A percentile compares a stretch with the other conserved stretches of the same genome.
Evolutionary conservation across 2,113 vertebrate species (phyloP).

Genomic region (Hiodon tergisus): DNA sequence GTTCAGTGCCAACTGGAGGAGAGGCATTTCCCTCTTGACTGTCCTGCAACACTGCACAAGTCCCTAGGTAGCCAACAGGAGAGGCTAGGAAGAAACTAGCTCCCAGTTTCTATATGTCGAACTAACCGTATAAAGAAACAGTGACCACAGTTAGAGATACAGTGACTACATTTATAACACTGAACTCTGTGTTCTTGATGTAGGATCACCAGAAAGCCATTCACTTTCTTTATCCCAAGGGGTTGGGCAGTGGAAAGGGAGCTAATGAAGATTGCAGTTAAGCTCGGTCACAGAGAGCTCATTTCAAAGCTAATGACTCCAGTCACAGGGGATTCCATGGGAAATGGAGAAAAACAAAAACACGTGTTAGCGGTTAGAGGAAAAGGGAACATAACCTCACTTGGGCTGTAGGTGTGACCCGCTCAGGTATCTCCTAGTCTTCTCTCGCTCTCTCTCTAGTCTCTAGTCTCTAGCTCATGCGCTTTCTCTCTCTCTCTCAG

Average conservation of each 20-base stretch:
- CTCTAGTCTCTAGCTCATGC: background rate
- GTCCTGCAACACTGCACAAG: no score
- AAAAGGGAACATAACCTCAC: background rate
- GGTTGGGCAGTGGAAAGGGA: background rate
- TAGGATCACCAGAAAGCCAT: background rate
- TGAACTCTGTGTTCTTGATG: background rate
- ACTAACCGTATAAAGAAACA: background rate
- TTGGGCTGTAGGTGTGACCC: background rate
- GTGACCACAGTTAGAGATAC: background rate
- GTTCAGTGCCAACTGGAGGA: no score
- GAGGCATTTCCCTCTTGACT: no score
- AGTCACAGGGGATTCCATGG: background rate
- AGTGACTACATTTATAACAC: background rate
- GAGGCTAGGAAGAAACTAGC: no score
- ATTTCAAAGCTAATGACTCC: background rate
- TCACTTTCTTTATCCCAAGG: background rate
- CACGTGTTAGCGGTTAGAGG: background rate
- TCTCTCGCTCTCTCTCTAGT: background rate
- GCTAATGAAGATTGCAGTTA: constrained; percentile 14
- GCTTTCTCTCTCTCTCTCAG: background rate
- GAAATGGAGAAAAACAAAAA: background rate
- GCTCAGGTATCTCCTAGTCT: background rate
- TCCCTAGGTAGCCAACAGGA: no score
- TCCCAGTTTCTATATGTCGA: no score
- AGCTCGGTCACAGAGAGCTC: constrained; percentile 5